Base-by-base conservation (phyloP, 2,888 invertebrate genomes). In the Luperina testacea region DNA sequence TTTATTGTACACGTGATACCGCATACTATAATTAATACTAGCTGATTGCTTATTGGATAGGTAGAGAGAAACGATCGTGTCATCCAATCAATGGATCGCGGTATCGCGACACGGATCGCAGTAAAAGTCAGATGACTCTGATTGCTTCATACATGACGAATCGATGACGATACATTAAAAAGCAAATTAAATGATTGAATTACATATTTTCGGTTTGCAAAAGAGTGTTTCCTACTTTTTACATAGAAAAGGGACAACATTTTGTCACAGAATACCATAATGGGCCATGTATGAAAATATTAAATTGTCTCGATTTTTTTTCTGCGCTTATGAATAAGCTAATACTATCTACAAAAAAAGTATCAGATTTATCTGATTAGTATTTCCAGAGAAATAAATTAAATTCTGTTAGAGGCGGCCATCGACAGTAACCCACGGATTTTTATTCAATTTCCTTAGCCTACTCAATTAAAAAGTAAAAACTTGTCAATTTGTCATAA, bases 51-150 rank as follows among this genome's bases (percentile, higher is more conserved):
- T 24, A 67, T 38, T 80, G 75, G 48, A 75, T 48, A 69, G 17
- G 27, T 32, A 51, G 1, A 32, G 13, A 48, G 15, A 3, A 69
- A 11, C 53, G 48, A 38, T 51, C 17, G 32, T 17, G 32, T 13
- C 42, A 32, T 65, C 48, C 68, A 69, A 69, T 81, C 53, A 57
- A 27, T 27, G 24, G 20, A 17, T 1, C 8, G 51, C 13, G 32
- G 27, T 77, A 59, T 59, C 48, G 6, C 15, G 9, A 24, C 45
- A 75, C 38, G 24, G n/a, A 81, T 80, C 15, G 57, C 17, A 69
- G n/a, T 64, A n/a, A 38, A 48, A 76, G 64, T 20, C 27, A 32
- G 82, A 82, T 32, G 11, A 64, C 42, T 27, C 32, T 59, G 69
- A 70, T 76, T 82, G 45, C 24, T 7, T 59, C 38, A 79, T 13